Percentiles rank a stretch among this genome's conserved stretches.
These are phyloP conservation scores for Sycobia sp. DNA, from an alignment of 1,140 invertebrate species.

Conservation along the genomic window DNA sequence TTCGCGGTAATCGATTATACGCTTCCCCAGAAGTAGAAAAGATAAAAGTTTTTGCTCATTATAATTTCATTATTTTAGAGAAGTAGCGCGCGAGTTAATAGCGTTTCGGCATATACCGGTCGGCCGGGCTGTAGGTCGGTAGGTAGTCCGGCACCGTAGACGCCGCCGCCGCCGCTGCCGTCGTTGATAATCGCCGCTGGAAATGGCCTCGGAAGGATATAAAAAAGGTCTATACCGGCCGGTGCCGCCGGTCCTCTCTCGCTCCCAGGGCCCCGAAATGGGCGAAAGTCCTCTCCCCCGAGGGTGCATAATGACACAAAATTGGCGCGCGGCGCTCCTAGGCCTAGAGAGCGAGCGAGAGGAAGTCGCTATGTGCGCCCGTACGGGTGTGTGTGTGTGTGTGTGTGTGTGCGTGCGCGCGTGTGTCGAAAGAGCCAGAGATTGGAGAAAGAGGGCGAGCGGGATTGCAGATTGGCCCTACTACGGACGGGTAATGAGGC, in stretches of 20 bases:
- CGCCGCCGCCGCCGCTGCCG: neutral
- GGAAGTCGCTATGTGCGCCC: too few relatives aligned
- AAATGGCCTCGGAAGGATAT: slow-evolving; percentile 24
- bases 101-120: slow-evolving; percentile 2
- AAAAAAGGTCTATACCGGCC: slow-evolving; percentile 21
- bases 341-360: slow-evolving; percentile 30
- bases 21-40: slow-evolving; percentile 31
- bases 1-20: slow-evolving; percentile 23
- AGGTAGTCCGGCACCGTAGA: too few relatives aligned
- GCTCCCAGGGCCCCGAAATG: slow-evolving; percentile 27
- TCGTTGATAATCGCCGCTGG: slow-evolving; percentile 20
- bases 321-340: slow-evolving; percentile 50
- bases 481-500: slow-evolving; percentile 45
- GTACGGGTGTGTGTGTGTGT: too few relatives aligned
- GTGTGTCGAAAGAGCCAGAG: neutral
- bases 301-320: slow-evolving; percentile 59
- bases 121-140: neutral
- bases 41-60: slow-evolving; percentile 28
- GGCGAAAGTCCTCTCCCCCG: slow-evolving; percentile 9
- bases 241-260: slow-evolving; percentile 23
- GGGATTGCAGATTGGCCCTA: slow-evolving; percentile 42
- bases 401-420: too few relatives aligned
- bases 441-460: slow-evolving; percentile 5
- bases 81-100: slow-evolving; percentile 27
- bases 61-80: slow-evolving; percentile 34